Evolutionary conservation across 2,888 invertebrate genomes (phyloP).

Genomic region (Agriopis aurantiaria): DNA sequence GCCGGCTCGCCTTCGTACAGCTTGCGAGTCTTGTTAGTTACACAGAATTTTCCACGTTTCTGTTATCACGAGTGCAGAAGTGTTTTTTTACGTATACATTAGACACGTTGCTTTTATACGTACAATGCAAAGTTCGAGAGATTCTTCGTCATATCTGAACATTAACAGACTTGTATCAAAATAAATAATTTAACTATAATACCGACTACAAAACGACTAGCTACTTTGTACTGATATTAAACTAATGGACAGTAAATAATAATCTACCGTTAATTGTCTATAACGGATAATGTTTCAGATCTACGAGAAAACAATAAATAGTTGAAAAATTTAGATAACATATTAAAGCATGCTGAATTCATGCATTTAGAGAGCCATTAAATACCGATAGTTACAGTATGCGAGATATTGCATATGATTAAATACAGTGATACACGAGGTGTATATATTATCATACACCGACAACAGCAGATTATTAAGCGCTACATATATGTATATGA

Average conservation of each 20-base stretch:
- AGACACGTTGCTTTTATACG: constrained; percentile 31
- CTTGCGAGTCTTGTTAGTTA: constrained; percentile 44
- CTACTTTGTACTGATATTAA: constrained; percentile 76
- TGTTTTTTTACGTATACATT: constrained; percentile 12
- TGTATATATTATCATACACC: constrained; percentile 59
- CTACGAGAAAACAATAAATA: constrained; percentile 61
- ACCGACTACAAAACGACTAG: constrained; percentile 67
- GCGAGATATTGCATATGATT: constrained; percentile 67
- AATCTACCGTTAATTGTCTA: constrained; percentile 41
- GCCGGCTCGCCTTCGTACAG: constrained; percentile 32
- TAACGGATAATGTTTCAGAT: constrained; percentile 58
- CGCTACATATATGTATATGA: constrained; percentile 71
- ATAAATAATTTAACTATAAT: constrained; percentile 45
- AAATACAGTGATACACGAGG: constrained; percentile 58
- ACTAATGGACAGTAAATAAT: constrained; percentile 50
- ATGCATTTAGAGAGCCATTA: constrained; percentile 71
- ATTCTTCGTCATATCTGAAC: constrained; percentile 47
- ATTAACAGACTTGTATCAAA: constrained; percentile 43
- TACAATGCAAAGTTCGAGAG: constrained; percentile 38
- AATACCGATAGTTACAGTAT: constrained; percentile 58
- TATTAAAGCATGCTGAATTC: constrained; percentile 74
- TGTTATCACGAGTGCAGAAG: constrained; percentile 45
- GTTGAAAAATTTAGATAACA: constrained; percentile 50
- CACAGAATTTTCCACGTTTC: constrained; percentile 38
- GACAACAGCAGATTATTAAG: constrained; percentile 70